A percentile compares a stretch with the other conserved stretches of the same genome.
Conservation (phyloP, 2,113 vertebrate species). For the Morone saxatilis region DNA sequence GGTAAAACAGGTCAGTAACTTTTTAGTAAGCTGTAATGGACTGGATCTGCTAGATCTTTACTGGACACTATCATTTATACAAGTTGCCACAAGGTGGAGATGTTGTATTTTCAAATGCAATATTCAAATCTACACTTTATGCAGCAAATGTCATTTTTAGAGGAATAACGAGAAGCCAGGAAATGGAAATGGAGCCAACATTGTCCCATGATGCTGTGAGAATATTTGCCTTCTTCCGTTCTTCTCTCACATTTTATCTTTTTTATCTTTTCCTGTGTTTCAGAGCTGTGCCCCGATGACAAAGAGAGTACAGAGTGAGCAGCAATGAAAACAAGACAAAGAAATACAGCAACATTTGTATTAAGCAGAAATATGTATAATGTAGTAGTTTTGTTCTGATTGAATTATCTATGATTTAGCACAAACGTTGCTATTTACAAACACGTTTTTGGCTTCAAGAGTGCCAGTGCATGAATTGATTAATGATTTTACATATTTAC, state of each 20-base stretch:
- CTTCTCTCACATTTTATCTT: not conserved
- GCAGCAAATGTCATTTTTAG: not conserved
- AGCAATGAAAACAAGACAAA: slow-evolving; percentile 4
- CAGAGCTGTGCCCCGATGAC: slow-evolving; percentile 78
- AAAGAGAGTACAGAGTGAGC: slow-evolving; percentile 53
- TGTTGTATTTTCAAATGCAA: not conserved
- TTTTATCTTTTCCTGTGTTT: slow-evolving; percentile 40
- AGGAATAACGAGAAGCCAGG: not conserved
- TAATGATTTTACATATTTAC: slow-evolving; percentile 14
- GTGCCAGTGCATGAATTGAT: not conserved
- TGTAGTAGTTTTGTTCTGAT: slow-evolving; percentile 22
- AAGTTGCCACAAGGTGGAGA: slow-evolving; percentile 57
- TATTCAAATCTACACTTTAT: not conserved
- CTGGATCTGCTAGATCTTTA: not conserved
- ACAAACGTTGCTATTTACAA: not conserved
- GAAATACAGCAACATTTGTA: slow-evolving; percentile 1
- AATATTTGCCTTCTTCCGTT: not conserved
- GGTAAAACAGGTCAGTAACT: slow-evolving; percentile 68
- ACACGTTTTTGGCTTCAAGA: not conserved
- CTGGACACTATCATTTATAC: not conserved
- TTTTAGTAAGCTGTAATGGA: not conserved
- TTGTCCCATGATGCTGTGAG: not conserved
- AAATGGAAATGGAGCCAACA: not conserved
- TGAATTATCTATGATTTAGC: not conserved
- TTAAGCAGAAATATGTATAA: slow-evolving; percentile 19